Evolutionary conservation across 2,888 invertebrate genomes (phyloP), one percentile per base, ranked within the genome.

Genomic region (Pemphredon lugubris): DNA sequence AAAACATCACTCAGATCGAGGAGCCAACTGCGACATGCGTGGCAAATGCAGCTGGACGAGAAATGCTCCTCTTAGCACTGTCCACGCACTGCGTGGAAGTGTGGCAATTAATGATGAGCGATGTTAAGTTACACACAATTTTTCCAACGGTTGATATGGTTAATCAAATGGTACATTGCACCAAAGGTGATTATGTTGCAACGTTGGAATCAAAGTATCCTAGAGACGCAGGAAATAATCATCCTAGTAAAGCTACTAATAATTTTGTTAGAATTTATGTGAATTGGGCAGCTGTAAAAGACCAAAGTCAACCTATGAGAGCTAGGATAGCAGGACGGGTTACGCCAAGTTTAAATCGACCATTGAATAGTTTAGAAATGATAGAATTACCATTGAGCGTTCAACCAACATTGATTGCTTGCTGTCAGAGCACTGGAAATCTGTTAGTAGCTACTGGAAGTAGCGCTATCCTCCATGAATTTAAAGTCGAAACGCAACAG

Each of bases 91-190:
- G 92, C 44, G 90, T 93, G 1, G 92, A 93, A 87, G 93, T 94
- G 0, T 90, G 92, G 79, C 92, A 93, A 79, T 84, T 93, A 48
- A 81, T 59, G 53, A 75, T 80, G 6, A 83, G 88, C 0, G 88
- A 90, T 23, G 87, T 90, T 13, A 87, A 88, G 54, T 86, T 92
- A 3, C 83, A 91, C n/a, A 93, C 93, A 76, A 91, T 92, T 0
- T 93, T 95, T 84, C 94, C 95, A 0, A 95, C 95, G 0, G 94
- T 95, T 0, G 95, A 95, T 76, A 92, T 93, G 81, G 94, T 94
- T 3, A 91, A 92, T 48, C 92, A 93, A 84, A 91, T 95, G 50
- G 89, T 93, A 0, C 94, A 94, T 83, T 95, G 94, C 80, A 87
- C 91, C 57, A 92, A 93, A 82, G 95, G 95, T 92, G 93, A 94